Conservation (phyloP, 2,113 vertebrate genomes). For the Ginglymostoma cirratum region DNA sequence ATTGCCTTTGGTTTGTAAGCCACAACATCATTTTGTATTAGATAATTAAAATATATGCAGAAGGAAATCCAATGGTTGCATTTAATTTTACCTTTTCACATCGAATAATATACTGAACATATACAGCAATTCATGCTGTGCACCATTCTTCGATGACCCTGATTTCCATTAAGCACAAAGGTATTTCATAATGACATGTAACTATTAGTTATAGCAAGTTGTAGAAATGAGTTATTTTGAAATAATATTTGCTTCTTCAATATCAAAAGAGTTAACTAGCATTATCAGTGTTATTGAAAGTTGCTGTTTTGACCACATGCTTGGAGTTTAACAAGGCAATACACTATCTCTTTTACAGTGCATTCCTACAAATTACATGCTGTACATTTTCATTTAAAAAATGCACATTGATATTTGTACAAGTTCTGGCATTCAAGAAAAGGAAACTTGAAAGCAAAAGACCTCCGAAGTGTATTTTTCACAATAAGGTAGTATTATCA, state of each 20-base stretch:
- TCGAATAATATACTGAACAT: neutral
- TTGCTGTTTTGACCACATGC: neutral
- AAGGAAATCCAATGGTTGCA: neutral
- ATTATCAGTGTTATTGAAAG: neutral
- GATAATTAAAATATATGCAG: neutral
- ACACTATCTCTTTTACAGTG: neutral
- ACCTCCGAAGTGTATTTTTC: neutral
- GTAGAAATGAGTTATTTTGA: neutral
- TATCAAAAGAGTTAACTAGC: neutral
- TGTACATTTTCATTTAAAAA: constrained; percentile 5
- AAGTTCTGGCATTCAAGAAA: neutral
- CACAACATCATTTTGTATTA: neutral
- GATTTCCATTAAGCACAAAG: neutral
- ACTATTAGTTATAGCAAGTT: neutral
- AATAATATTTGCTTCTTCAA: neutral
- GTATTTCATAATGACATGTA: neutral
- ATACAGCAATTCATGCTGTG: neutral
- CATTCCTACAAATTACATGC: neutral
- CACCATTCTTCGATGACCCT: neutral
- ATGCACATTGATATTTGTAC: neutral
- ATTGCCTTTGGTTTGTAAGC: neutral
- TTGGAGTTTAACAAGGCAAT: neutral
- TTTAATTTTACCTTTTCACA: neutral
- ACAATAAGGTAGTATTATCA: neutral
- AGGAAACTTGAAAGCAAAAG: neutral